Evolutionary conservation across 2,888 invertebrate genomes (phyloP).

Genomic region (Belgica antarctica): DNA sequence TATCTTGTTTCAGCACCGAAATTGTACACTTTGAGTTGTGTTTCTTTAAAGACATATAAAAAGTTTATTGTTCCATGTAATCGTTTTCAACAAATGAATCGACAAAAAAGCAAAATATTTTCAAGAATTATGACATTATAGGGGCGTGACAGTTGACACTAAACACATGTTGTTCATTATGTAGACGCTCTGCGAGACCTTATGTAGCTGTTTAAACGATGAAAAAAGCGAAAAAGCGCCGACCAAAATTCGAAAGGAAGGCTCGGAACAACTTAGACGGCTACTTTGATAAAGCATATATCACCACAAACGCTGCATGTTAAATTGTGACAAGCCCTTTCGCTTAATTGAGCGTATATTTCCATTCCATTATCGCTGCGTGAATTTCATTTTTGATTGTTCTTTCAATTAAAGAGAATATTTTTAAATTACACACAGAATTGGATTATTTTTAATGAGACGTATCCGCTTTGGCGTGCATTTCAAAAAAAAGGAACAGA

Average conservation of each 20-base stretch:
- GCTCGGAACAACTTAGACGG: neutral
- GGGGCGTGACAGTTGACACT: conserved; percentile 43
- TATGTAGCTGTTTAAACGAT: neutral
- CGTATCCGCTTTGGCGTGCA: conserved; percentile 32
- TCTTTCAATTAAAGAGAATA: conserved; percentile 40
- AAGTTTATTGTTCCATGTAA: conserved; percentile 41
- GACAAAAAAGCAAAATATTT: neutral
- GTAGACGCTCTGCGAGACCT: neutral
- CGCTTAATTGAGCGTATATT: conserved; percentile 41
- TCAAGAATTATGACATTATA: conserved; percentile 43
- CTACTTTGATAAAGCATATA: conserved; percentile 26
- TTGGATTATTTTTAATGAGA: conserved; percentile 43
- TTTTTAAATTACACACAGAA: conserved; percentile 36
- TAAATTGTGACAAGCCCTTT: conserved; percentile 41
- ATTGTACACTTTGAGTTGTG: neutral
- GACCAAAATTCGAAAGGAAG: neutral
- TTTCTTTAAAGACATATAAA: neutral
- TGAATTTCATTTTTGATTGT: conserved; percentile 42
- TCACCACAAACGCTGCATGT: conserved; percentile 11
- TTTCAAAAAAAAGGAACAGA: neutral
- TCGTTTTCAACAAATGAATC: conserved; percentile 38
- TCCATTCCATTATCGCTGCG: conserved; percentile 35
- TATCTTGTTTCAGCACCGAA: conserved; percentile 9
- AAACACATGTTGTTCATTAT: conserved; percentile 40
- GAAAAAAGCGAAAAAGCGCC: neutral